Evolutionary conservation across 2,113 vertebrate species (phyloP).

Genomic region (Tricholaema leucomelas): DNA sequence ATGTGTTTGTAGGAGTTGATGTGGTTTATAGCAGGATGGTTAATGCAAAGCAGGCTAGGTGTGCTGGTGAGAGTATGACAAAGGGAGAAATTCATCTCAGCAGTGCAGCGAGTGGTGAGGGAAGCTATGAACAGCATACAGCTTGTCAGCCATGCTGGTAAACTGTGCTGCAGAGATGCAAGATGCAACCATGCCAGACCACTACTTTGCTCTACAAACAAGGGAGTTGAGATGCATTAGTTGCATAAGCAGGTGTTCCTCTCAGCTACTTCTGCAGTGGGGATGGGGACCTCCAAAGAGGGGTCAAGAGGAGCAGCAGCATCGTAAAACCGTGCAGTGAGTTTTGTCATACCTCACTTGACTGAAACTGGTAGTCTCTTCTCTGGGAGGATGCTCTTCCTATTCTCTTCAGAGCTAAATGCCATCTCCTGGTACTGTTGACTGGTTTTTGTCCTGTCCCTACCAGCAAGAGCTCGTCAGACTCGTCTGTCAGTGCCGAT

Average conservation of each 20-base stretch:
- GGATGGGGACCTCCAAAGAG: background rate
- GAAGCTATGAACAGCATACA: background rate
- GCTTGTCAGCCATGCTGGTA: background rate
- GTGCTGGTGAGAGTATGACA: background rate
- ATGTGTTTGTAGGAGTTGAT: background rate
- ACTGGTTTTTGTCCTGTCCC: background rate
- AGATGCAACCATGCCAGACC: too few relatives aligned
- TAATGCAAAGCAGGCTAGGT: background rate
- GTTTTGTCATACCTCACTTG: background rate
- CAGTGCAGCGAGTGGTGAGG: too few relatives aligned
- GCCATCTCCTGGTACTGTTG: background rate
- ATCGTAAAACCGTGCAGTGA: background rate
- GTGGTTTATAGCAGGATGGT: accelerated
- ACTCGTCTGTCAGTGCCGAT: background rate
- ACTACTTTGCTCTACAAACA: background rate
- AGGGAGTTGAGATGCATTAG: background rate
- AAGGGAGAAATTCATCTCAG: background rate
- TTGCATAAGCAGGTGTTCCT: background rate
- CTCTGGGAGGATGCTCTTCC: background rate
- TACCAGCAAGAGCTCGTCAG: background rate
- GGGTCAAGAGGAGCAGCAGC: accelerated
- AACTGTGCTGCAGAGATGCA: background rate
- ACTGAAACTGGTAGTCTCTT: accelerated
- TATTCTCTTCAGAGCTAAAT: background rate
- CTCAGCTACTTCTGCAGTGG: background rate